Evolutionary conservation across 2,888 invertebrate genomes (phyloP), one percentile per base, ranked within the genome.

Genomic region (Stenichneumon culpator): DNA sequence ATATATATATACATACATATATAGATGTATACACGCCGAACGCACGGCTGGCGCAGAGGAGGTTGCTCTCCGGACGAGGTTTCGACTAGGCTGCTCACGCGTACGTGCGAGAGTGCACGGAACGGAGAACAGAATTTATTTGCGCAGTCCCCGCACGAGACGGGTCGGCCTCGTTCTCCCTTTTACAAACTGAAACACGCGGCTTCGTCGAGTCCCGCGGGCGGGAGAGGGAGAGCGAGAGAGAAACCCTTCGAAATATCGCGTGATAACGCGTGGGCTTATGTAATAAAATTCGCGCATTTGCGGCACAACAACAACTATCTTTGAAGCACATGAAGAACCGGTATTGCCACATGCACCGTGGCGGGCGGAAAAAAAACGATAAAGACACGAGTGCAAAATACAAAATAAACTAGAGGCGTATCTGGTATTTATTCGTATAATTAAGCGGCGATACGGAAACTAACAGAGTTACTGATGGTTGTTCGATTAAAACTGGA

Each of bases 91-190:
- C 57, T 11, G 22, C 57, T 22, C 44, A 11, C 65, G 85, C 85
- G 72, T 85, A 85, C 85, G 85, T 85, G 85, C 74, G 60, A 19
- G 72, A 83, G 77, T 73, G 78, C 86, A 86, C 77, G 82, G 25
- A 22, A 28, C 14, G 57, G 4, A 44, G 36, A 32, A 44, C 6
- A 68, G n/a, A 63, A 28, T 52, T 25, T 69, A 79, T 69, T 57
- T 70, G 65, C 75, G 65, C 50, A 79, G 60, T 75, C 65, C 79
- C 70, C 72, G 79, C 83, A 83, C 67, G 14, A 72, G 52, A 50
- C 82, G 50, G 39, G 65, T 22, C 44, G 77, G 70, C 84, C 84
- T 82, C 74, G 79, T 75, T 57, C 67, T 75, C 72, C 52, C 74
- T 79, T 65, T 82, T 47, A 32, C 47, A 14, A 11, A 7, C 28